These are phyloP conservation scores for Seriola quinqueradiata DNA, from an alignment of 2,113 vertebrate species.

Conservation along the genomic window DNA sequence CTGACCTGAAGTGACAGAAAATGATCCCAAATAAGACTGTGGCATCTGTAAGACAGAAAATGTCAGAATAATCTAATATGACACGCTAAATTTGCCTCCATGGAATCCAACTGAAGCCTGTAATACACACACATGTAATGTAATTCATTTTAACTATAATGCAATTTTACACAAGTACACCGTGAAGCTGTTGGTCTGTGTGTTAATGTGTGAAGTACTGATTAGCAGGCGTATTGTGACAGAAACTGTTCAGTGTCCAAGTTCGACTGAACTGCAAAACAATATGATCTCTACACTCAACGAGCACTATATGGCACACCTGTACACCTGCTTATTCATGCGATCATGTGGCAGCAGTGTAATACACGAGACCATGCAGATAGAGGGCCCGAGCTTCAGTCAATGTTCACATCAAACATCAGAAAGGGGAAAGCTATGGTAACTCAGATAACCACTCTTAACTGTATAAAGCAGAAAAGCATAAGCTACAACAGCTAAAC, in stretches of 20 bases:
- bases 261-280: neutral
- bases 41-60: neutral
- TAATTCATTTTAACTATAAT: neutral
- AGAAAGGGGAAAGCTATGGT: too few species aligned
- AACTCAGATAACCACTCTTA: too few species aligned
- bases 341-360: too few species aligned
- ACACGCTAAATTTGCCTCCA: neutral
- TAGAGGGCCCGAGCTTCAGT: too few species aligned
- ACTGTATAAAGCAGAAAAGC: too few species aligned
- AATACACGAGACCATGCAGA: too few species aligned
- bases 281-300: neutral
- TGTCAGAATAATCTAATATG: slow-evolving; percentile 1
- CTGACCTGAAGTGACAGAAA: slow-evolving; percentile 11
- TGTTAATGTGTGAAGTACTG: slow-evolving; percentile 11
- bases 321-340: too few species aligned
- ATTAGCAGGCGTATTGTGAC: neutral
- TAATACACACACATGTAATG: slow-evolving; percentile 14
- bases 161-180: neutral
- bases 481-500: too few species aligned
- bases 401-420: too few species aligned
- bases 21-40: neutral
- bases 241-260: too few species aligned
- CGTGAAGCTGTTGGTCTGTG: neutral
- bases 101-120: slow-evolving; percentile 13
- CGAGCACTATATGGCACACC: neutral